These are phyloP conservation scores for Argya squamiceps DNA, from an alignment of 2,797 vertebrate genomes.

Conservation along the genomic window DNA sequence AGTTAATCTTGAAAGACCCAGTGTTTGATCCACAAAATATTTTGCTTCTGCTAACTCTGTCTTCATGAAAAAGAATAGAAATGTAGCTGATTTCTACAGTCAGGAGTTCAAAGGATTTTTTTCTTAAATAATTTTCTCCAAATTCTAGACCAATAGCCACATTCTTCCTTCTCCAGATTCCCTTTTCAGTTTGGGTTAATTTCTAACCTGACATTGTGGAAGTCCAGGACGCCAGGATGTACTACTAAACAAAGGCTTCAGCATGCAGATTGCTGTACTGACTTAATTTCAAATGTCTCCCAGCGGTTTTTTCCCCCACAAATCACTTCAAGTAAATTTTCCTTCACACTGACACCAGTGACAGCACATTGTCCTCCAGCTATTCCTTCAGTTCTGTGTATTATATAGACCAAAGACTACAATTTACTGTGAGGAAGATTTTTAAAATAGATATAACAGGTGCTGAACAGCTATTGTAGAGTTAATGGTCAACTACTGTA, in stretches of 20 bases:
- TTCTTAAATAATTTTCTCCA: background rate
- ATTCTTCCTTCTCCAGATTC: background rate
- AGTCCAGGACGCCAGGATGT: background rate
- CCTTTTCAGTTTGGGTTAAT: background rate
- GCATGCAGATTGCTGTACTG: background rate
- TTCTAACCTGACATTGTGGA: background rate
- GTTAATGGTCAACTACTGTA: background rate
- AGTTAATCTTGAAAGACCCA: background rate
- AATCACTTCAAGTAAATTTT: background rate
- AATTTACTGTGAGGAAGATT: background rate
- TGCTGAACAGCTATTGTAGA: background rate
- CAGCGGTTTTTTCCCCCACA: background rate
- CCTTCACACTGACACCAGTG: background rate
- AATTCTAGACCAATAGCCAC: background rate
- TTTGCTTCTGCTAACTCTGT: background rate
- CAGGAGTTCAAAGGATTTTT: background rate
- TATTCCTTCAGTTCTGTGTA: background rate
- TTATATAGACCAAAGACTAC: background rate
- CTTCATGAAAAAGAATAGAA: background rate
- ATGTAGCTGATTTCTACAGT: background rate
- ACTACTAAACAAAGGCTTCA: background rate
- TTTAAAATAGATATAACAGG: background rate
- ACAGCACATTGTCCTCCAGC: background rate
- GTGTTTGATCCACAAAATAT: rapidly evolving
- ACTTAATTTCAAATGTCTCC: background rate